phyloP scores from a whole-genome alignment of 1,140 invertebrate genomes.

The Liolophura sinensis region DNA sequence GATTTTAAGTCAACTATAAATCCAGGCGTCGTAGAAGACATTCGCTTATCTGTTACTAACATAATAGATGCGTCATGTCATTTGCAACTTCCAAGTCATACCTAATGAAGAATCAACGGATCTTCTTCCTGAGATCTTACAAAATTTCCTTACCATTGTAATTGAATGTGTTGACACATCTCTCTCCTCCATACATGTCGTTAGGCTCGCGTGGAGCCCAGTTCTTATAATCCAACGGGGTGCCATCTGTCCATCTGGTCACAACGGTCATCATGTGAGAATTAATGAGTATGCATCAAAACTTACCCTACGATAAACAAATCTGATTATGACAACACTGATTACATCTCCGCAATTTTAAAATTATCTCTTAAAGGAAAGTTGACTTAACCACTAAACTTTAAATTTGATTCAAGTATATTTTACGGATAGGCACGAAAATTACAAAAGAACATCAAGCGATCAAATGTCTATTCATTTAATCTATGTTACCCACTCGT shows the following conservation, averaged over 20 bases:
- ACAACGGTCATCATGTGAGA: background rate
- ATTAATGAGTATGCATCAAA: background rate
- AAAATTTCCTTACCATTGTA: too few relatives aligned
- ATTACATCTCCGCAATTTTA: background rate
- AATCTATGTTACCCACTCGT: conserved; percentile 14
- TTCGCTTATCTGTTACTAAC: too few relatives aligned
- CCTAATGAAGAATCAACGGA: too few relatives aligned
- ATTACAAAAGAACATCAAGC: background rate
- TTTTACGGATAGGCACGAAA: background rate
- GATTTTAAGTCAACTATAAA: too few relatives aligned
- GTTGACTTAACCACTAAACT: background rate
- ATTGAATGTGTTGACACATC: conserved; percentile 20
- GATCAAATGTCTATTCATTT: background rate
- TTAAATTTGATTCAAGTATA: background rate
- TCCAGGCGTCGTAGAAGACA: too few relatives aligned
- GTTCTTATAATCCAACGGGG: conserved; percentile 15
- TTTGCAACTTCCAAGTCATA: too few relatives aligned
- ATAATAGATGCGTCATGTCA: too few relatives aligned
- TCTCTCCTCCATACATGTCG: conserved; percentile 22
- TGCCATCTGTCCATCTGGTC: conserved; percentile 29
- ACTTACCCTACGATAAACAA: background rate
- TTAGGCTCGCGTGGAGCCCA: conserved; percentile 28
- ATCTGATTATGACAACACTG: background rate
- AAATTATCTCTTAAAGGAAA: too few relatives aligned
- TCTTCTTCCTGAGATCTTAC: too few relatives aligned